Evolutionary conservation across 2,113 vertebrate genomes (phyloP).

Genomic region (Heliornis fulica): DNA sequence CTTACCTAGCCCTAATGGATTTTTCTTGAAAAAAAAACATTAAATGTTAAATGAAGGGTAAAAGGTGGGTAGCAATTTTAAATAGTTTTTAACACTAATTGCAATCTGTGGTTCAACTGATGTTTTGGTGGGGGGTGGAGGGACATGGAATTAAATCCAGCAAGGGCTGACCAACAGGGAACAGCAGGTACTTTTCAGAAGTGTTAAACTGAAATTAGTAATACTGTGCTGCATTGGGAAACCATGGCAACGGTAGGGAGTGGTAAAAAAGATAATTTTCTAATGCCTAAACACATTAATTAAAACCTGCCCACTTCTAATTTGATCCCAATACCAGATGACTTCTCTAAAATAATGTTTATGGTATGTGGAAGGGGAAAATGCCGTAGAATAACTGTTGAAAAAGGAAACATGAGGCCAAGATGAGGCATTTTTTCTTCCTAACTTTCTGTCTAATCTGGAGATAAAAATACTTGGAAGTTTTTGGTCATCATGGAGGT

Average conservation of each 20-base stretch:
- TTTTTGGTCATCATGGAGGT: neutral
- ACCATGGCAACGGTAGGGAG: neutral
- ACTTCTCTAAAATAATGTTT: neutral
- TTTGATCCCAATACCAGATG: neutral
- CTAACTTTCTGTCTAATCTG: neutral
- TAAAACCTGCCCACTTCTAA: neutral
- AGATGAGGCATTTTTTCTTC: neutral
- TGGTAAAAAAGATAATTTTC: neutral
- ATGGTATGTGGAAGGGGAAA: neutral
- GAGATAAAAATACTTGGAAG: neutral
- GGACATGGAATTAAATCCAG: constrained; percentile 18
- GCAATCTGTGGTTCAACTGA: neutral
- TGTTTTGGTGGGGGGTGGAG: neutral
- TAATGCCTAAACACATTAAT: neutral
- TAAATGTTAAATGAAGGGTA: neutral
- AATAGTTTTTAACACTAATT: neutral
- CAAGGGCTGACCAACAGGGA: constrained; percentile 53
- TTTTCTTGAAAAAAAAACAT: neutral
- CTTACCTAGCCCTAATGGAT: neutral
- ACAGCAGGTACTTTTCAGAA: constrained; percentile 48
- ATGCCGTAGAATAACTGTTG: neutral
- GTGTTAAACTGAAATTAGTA: constrained; percentile 53
- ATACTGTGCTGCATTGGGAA: constrained; percentile 27
- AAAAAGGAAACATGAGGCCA: neutral
- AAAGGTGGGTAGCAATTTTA: neutral